Evolutionary conservation across 2,888 invertebrate species (phyloP).

Genomic region (Cryptocephalus moraei): DNA sequence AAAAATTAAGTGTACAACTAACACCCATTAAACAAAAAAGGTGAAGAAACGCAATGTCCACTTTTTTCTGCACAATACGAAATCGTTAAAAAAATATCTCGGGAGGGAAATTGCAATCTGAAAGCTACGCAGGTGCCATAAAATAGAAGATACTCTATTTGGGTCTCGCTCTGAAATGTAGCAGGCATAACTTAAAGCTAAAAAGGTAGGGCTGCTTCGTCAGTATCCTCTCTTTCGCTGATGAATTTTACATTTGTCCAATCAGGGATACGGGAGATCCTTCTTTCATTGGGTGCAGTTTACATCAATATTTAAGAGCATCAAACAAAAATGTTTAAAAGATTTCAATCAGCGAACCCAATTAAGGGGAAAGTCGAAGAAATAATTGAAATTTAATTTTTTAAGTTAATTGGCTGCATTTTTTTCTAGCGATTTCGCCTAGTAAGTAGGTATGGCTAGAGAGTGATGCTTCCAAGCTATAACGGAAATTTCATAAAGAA

Average conservation of each 20-base stretch:
- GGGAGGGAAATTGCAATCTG: slow-evolving; percentile 17
- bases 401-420: too few species aligned
- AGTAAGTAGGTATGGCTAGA: too few species aligned
- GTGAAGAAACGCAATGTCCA: slow-evolving; percentile 8
- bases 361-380: too few species aligned
- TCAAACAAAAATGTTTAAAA: too few species aligned
- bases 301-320: not conserved
- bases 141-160: slow-evolving; percentile 25
- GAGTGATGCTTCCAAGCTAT: too few species aligned
- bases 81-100: slow-evolving; percentile 16
- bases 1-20: slow-evolving; percentile 7
- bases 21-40: slow-evolving; percentile 12
- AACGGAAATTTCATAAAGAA: too few species aligned
- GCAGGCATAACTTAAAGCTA: slow-evolving; percentile 16
- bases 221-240: slow-evolving; percentile 12
- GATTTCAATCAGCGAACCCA: too few species aligned
- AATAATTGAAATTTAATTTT: too few species aligned
- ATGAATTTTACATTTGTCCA: slow-evolving; percentile 19
- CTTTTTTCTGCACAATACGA: slow-evolving; percentile 9
- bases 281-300: slow-evolving; percentile 10
- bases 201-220: slow-evolving; percentile 16
- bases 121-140: slow-evolving; percentile 20
- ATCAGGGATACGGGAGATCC: slow-evolving; percentile 14
- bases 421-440: too few species aligned
- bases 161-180: slow-evolving; percentile 16